Conservation (phyloP, 2,888 invertebrate species). For the Acrobasis suavella region DNA sequence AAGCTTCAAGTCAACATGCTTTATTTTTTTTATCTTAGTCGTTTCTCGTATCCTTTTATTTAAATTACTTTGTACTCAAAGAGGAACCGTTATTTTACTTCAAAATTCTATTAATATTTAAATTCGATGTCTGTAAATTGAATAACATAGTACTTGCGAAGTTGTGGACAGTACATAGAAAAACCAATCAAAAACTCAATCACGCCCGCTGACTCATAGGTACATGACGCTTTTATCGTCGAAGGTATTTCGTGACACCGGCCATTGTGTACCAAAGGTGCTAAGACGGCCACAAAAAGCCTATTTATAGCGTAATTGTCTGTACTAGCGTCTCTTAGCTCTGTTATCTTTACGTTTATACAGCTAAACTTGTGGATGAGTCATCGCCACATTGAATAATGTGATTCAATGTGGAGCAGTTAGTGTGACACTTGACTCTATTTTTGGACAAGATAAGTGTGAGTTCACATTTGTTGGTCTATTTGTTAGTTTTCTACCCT, state of each 20-base stretch:
- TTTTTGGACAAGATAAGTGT: background rate
- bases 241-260: constrained; percentile 34
- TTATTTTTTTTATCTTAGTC: too few relatives aligned
- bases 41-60: too few relatives aligned
- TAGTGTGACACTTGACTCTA: constrained; percentile 1
- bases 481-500: too few relatives aligned
- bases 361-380: background rate
- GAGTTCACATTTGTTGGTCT: background rate
- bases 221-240: background rate
- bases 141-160: too few relatives aligned
- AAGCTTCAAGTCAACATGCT: too few relatives aligned
- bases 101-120: too few relatives aligned
- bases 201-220: constrained; percentile 8
- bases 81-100: too few relatives aligned
- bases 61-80: too few relatives aligned
- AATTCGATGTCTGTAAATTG: too few relatives aligned
- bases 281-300: constrained; percentile 37
- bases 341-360: constrained; percentile 18
- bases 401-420: background rate
- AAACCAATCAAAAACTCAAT: constrained; percentile 18
- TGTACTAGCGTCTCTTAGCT: constrained; percentile 27
- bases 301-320: constrained; percentile 28
- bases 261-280: constrained; percentile 40
- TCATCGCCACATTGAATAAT: constrained; percentile 7
- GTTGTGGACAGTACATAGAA: background rate